Evolutionary conservation across 2,113 vertebrate genomes (phyloP), one percentile per base, ranked within the genome.

Genomic region (Xiphorhynchus elegans): DNA sequence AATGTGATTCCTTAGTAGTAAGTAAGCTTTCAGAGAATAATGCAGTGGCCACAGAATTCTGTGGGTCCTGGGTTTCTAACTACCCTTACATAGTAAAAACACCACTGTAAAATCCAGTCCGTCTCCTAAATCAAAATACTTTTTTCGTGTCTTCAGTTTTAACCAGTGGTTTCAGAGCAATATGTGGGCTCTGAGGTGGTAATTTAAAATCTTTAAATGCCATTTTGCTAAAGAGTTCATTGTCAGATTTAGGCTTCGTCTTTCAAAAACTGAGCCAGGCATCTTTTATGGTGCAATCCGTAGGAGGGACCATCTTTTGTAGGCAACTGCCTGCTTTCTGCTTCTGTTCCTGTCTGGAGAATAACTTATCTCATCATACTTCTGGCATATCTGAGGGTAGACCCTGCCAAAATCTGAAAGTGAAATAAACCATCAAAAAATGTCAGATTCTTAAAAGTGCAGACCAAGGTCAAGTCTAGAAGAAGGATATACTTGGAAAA

Each of bases 351-450:
- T 93, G 82, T 91, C 95, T 96, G 96, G 87, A 95, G 91, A 96
- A 96, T 56, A 93, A 94, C 67, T 96, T 96, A 91, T 92, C 96
- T 97, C 96, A 60, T 93, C 93, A 67, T 91, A 70, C 79, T 95
- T 91, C 75, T 96, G 94, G 94, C 94, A 77, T 92, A 95, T 94
- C 89, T 93, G 60, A 90, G 68, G 42, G 67, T 90, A 40, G 35
- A 66, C 35, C 46, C 84, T 95, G 95, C 96, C 93, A 96, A 91
- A 96, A 94, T 91, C 91, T 94, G 82, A 88, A 96, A 97, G 93
- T 94, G 95, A 96, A 95, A 91, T 95, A 97, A 96, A 90, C 87
- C 75, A 95, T 95, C 49, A 94, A 96, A 91, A 96, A 90, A 90
- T 67, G 42, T 93, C 75, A 93, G 55, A 94, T 90, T 94, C 90